These are phyloP conservation scores for Albula glossodonta DNA, from an alignment of 2,113 vertebrate genomes.

Conservation along the genomic window DNA sequence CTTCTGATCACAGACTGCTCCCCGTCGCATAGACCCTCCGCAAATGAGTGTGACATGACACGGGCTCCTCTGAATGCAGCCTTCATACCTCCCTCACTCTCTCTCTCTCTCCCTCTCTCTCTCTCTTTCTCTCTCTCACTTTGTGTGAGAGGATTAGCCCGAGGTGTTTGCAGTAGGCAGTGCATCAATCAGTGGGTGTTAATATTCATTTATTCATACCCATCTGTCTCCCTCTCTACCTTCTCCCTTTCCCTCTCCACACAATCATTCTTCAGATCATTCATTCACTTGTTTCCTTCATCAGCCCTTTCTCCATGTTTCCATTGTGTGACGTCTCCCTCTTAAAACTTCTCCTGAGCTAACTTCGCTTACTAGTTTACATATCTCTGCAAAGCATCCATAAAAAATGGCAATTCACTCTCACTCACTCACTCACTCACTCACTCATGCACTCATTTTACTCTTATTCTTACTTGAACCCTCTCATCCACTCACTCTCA, in stretches of 20 bases:
- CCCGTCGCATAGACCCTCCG: not conserved
- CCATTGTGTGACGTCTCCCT: not conserved
- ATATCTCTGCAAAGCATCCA: too few species aligned
- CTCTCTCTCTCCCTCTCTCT: conserved; percentile 38
- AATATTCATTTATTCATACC: conserved; percentile 64
- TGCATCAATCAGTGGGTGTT: conserved; percentile 48
- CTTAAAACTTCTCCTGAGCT: not conserved
- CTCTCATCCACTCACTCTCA: not conserved
- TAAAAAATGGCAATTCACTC: not conserved
- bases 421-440: not conserved
- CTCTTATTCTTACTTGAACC: too few species aligned
- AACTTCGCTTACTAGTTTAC: too few species aligned
- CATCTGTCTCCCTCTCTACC: conserved; percentile 45
- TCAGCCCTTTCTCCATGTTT: not conserved
- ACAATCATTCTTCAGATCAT: not conserved
- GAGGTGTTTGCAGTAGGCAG: conserved; percentile 55
- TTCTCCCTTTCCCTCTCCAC: conserved; percentile 45
- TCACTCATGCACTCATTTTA: not conserved
- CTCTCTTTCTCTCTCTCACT: conserved; percentile 2
- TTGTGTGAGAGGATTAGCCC: conserved; percentile 53
- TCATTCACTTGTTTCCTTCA: not conserved
- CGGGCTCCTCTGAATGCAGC: not conserved
- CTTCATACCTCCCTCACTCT: conserved; percentile 51
- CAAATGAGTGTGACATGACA: not conserved
- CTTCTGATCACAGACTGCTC: not conserved